Conservation (phyloP, 2,888 invertebrate species). For the Anoncus sp. region DNA sequence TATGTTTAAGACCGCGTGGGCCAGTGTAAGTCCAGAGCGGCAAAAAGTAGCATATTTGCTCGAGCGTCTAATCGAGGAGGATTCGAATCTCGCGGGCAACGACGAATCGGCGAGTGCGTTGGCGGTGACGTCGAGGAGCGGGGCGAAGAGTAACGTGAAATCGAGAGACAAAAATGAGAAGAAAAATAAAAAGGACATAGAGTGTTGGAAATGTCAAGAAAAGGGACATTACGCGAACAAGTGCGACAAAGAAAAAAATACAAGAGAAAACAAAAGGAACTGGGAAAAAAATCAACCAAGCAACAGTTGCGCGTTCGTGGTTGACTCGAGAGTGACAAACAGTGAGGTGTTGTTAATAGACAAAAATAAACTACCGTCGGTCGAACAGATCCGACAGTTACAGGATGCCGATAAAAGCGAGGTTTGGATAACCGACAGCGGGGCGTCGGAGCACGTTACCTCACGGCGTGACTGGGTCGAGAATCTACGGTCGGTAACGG, state of each 20-base stretch:
- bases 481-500: conserved; percentile 41
- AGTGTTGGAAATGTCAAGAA: conserved; percentile 36
- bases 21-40: conserved; percentile 25
- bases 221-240: conserved; percentile 50
- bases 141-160: not conserved
- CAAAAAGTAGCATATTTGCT: conserved; percentile 39
- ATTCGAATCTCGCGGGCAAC: conserved; percentile 28
- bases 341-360: conserved; percentile 4
- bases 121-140: conserved; percentile 23
- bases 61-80: conserved; percentile 55
- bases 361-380: conserved; percentile 25
- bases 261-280: not conserved
- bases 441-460: conserved; percentile 68
- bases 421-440: conserved; percentile 69
- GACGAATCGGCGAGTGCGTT: conserved; percentile 41
- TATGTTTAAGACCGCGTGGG: conserved; percentile 52
- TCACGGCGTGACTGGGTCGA: conserved; percentile 64
- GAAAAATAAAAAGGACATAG: conserved; percentile 25
- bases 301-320: conserved; percentile 33
- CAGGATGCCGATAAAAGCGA: conserved; percentile 36
- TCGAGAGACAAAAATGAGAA: conserved; percentile 1
- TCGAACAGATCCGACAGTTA: conserved; percentile 29
- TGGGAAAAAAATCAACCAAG: not conserved
- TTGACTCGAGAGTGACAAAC: not conserved
- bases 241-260: conserved; percentile 16